phyloP scores from a whole-genome alignment of 2,113 vertebrate species.

The Rousettus leschenaultii region DNA sequence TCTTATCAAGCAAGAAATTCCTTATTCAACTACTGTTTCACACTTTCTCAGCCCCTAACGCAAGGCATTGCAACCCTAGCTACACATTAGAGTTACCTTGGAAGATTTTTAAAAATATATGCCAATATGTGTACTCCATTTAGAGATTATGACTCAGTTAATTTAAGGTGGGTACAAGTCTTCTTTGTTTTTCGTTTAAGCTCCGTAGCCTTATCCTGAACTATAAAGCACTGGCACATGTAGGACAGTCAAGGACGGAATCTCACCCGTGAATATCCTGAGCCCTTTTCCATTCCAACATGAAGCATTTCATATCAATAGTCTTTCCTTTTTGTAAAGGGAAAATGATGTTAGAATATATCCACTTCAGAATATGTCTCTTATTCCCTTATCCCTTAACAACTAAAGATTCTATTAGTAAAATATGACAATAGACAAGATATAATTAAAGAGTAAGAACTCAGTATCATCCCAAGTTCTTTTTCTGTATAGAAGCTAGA shows the following conservation, averaged over 20 bases:
- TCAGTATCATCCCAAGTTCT: not conserved
- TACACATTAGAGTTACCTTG: not conserved
- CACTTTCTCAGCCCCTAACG: not conserved
- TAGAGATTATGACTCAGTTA: not conserved
- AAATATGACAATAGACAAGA: not conserved
- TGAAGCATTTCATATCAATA: not conserved
- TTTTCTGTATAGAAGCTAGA: not conserved
- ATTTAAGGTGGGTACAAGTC: not conserved
- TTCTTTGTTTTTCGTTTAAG: not conserved
- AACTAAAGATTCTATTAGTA: not conserved
- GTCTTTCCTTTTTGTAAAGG: not conserved
- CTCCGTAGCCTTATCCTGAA: not conserved
- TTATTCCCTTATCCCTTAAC: not conserved
- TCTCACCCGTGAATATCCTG: not conserved
- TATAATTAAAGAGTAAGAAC: not conserved
- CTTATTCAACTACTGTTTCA: not conserved
- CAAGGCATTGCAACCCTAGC: not conserved
- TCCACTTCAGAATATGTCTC: not conserved
- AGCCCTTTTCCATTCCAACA: not conserved
- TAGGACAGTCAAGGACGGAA: not conserved
- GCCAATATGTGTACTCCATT: not conserved
- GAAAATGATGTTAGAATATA: not conserved
- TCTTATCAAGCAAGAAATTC: not conserved
- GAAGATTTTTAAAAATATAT: not conserved
- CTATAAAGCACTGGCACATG: not conserved